Evolutionary conservation across 53 echinoderm and acorn worm genomes (phyloP), one percentile per base, ranked within the genome.

Genomic region (Temnopleurus reevesii): DNA sequence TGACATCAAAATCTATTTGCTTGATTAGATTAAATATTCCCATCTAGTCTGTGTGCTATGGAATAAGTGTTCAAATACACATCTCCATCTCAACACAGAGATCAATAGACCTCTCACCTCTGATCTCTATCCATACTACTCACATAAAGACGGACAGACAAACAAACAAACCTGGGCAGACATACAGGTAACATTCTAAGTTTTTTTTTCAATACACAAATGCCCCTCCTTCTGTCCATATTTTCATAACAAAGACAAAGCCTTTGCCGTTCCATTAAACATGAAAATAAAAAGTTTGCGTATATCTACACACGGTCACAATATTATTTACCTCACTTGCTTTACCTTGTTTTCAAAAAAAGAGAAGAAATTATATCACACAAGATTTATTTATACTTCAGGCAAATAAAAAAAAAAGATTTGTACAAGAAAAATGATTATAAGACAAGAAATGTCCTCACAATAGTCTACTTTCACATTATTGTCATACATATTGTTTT

Each of bases 301-400:
- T 89, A 89, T 89, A 89, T 89, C 77, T 89, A 89, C 89, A 89
- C 46, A 89, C 80, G 79, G 27, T 45, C 58, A 89, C 49, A 79
- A 33, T 34, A 76, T 76, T 79, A 79, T 89, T 89, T 76, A 76
- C 53, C 55, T 89, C 77, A 89, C 53, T 76, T 71, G 28, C 76
- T 53, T 89, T 86, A 79, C 79, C 79, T 86, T 63, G 60, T 57
- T 46, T 57, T 44, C 35, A 85, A 85, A 59, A 85, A 47, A n/a
- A n/a, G n/a, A n/a, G n/a, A n/a, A 85, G 45, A 85, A 85, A 85
- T 85, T 59, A 85, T 60, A 85, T 85, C 85, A 85, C 85, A 85
- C 85, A 83, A 79, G 54, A 83, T 83, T 55, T 83, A 85, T 85
- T 45, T 85, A 85, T 85, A 85, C 60, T 59, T 85, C 85, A 85